These are phyloP conservation scores for Ara ararauna DNA, from an alignment of 2,797 vertebrate species.

Conservation along the genomic window DNA sequence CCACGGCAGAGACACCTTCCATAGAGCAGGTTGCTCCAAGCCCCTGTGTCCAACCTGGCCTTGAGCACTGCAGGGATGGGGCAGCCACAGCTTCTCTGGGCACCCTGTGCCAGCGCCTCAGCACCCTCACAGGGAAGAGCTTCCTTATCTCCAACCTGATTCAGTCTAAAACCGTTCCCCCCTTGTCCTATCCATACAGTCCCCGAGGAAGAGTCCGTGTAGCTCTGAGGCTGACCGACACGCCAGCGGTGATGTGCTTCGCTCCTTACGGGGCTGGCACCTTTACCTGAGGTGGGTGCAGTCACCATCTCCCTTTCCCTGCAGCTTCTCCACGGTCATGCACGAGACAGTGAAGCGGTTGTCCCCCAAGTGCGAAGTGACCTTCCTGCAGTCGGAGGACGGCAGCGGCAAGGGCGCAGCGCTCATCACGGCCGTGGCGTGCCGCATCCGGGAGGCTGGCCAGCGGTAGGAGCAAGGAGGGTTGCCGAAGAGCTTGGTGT, in stretches of 20 bases:
- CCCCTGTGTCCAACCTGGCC: background rate
- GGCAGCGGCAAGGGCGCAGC: slow-evolving; percentile 97
- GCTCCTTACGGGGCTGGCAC: background rate
- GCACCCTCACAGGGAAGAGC: no score
- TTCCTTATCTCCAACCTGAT: no score
- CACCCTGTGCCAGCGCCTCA: background rate
- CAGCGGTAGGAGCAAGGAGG: slow-evolving; percentile 72
- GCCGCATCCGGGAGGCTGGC: slow-evolving; percentile 84
- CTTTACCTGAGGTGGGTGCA: rapidly evolving
- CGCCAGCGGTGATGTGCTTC: background rate
- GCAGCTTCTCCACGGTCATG: slow-evolving; percentile 91
- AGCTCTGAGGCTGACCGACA: background rate
- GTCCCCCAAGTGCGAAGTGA: slow-evolving; percentile 90
- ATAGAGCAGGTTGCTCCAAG: background rate
- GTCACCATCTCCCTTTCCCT: background rate
- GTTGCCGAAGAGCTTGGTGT: slow-evolving; percentile 2
- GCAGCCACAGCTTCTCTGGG: no score
- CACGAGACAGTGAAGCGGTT: slow-evolving; percentile 87
- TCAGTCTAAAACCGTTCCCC: no score
- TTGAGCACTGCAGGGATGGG: background rate
- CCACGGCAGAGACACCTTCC: background rate
- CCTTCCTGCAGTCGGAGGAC: slow-evolving; percentile 92
- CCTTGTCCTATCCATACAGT: no score
- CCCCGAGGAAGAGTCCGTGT: no score
- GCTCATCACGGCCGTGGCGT: slow-evolving; percentile 94